Evolutionary conservation across 2,888 invertebrate species (phyloP), one percentile per base, ranked within the genome.

Genomic region (Muschampia plurimacula): DNA sequence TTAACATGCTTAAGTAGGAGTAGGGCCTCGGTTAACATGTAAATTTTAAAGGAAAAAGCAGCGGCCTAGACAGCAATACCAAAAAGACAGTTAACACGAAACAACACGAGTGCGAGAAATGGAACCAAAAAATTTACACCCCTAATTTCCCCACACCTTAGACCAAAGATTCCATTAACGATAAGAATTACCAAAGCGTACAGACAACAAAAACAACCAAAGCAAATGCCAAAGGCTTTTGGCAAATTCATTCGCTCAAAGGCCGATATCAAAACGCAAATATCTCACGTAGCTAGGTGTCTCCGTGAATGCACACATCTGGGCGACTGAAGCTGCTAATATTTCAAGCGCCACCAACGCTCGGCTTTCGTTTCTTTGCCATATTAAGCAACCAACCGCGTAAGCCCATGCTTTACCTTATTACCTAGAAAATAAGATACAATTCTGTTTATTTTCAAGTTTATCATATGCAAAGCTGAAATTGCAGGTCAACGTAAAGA

Each of bases 321-420:
- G 85, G 85, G 81, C 82, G 75, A 77, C 82, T 82, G 84, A 84
- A 85, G 85, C 89, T 89, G 86, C 91, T 92, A 92, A 93, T 93
- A 93, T 93, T 92, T 93, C 93, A 92, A 88, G 84, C 86, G 89
- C 79, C 86, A 87, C 55, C 89, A 89, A 88, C 85, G 84, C 86
- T 85, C 84, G 81, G 84, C 86, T 86, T 89, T 89, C 84, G 83
- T 85, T 86, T 85, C 85, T 85, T 83, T 83, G 84, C 91, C 77
- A 87, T 79, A 44, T 77, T 83, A 78, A 71, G 63, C 64, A 62
- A 64, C 7, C 6, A 41, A 39, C 32, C 10, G 8, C 15, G 46
- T 3, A 3, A 72, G 52, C 2, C 10, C 46, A 5, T 4, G 65
- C 12, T 52, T 0, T 41, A 71, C 62, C 76, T 75, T 81, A 84